Evolutionary conservation across 2,888 invertebrate species (phyloP).

Genomic region (Eustalomyia histrio): DNA sequence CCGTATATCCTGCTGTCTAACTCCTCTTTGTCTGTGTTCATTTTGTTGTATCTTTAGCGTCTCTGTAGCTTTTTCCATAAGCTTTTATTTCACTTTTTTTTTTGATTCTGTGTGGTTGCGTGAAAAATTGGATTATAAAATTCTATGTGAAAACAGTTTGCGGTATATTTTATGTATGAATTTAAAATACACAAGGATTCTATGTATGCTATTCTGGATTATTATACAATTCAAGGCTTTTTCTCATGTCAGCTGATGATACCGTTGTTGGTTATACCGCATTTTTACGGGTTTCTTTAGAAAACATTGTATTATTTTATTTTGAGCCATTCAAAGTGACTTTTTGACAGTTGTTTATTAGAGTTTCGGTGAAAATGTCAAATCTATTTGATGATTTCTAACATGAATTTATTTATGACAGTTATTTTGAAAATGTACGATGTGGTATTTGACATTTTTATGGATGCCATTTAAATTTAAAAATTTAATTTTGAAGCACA

Average conservation of each 20-base stretch:
- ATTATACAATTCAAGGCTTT: background rate
- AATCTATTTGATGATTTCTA: slow-evolving; percentile 55
- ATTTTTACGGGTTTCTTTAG: slow-evolving; percentile 40
- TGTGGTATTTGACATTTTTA: slow-evolving; percentile 6
- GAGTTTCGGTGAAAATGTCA: slow-evolving; percentile 56
- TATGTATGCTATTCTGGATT: background rate
- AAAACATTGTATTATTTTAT: slow-evolving; percentile 5
- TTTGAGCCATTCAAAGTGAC: slow-evolving; percentile 27
- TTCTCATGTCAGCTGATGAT: background rate
- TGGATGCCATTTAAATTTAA: slow-evolving; percentile 39
- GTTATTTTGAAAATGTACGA: slow-evolving; percentile 30
- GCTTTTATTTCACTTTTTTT: slow-evolving; percentile 22
- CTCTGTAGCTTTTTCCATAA: background rate
- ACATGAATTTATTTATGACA: slow-evolving; percentile 44
- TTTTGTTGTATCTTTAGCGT: background rate
- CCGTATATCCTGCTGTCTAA: slow-evolving; percentile 22
- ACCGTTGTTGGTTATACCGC: slow-evolving; percentile 20
- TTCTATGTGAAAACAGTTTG: slow-evolving; percentile 65
- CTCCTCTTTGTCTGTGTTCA: background rate
- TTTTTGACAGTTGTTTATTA: slow-evolving; percentile 60
- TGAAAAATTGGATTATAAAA: slow-evolving; percentile 71
- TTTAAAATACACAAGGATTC: background rate
- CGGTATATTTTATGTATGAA: slow-evolving; percentile 23
- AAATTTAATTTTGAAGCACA: too few relatives aligned
- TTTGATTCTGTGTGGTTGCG: slow-evolving; percentile 61